Base-by-base conservation (phyloP, 1,140 invertebrate species). In the Battus philenor region DNA sequence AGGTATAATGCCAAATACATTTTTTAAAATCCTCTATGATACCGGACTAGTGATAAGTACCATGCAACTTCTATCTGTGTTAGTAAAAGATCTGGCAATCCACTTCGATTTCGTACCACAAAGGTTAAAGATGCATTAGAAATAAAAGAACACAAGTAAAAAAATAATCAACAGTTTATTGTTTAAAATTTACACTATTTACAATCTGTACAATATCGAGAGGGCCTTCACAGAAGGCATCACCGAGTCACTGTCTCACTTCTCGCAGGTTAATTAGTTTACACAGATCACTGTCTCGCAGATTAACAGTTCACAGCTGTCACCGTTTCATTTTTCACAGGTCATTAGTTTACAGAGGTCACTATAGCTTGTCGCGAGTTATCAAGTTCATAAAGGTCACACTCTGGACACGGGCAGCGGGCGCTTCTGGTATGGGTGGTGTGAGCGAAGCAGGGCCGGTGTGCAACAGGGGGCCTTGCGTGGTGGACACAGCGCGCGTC, bases 141-240 rank as follows among this genome's bases (percentile, higher is more conserved):
- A 15, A 7, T 49, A 44, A 45, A 59, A 59, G 52, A 54, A 72
- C 59, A 59, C 24, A 50, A 47, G 48, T 57, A 68, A 61, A 63
- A 64, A 74, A 78, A 70, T n/a, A 70, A 61, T 67, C 68, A 74
- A 74, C 71, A 73, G 58, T 75, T 68, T 75, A 75, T 67, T 72
- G 50, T 54, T 56, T 63, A 61, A 62, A 62, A 77, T 76, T 65
- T 73, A 79, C 71, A 76, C 33, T 81, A 74, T 81, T 77, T 78
- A 79, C 73, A 20, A 54, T 65, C 54, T 77, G 52, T 79, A 68
- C 66, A 41, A 59, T 45, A 72, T 69, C 68, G 77, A 81, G 76
- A 78, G 50, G 55, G 54, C 82, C 83, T 87, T 86, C 85, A 86
- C 80, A 74, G 83, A 87, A 87, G 82, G 82, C 74, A 85, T 47